Conservation (phyloP, 2,797 vertebrate genomes). For the Acanthiza pusilla region DNA sequence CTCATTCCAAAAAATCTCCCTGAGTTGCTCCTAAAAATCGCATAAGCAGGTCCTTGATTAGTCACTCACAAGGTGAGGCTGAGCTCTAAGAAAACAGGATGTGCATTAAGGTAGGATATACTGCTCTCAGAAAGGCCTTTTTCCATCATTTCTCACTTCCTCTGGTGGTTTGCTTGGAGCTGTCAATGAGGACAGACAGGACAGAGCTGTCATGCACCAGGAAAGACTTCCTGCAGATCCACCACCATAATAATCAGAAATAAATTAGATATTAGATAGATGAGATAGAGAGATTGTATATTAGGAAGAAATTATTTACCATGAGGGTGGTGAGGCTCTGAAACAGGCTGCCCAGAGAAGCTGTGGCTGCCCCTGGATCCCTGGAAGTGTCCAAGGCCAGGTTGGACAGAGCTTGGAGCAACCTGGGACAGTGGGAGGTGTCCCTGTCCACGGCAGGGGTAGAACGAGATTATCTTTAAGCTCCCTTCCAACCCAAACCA, state of each 20-base stretch:
- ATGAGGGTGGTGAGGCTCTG: not conserved
- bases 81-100: not conserved
- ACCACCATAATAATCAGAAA: not conserved
- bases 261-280: not conserved
- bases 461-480: rapidly evolving
- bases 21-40: not conserved
- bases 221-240: not conserved
- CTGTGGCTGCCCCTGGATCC: not conserved
- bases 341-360: not conserved
- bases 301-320: not conserved
- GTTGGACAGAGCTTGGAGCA: rapidly evolving
- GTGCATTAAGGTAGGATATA: not conserved
- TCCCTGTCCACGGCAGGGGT: not conserved
- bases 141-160: not conserved
- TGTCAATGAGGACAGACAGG: not conserved
- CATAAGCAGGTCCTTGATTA: not conserved
- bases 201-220: not conserved
- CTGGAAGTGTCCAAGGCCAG: not conserved
- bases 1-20: not conserved
- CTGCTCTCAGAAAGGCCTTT: not conserved
- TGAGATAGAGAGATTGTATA: not conserved
- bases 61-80: not conserved
- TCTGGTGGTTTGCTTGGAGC: not conserved
- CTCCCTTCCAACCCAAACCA: not conserved
- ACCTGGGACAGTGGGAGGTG: rapidly evolving